These are phyloP conservation scores for Tethya wilhelma DNA, from an alignment of 37 sponge, comb jelly and placozoan genomes.

Conservation along the genomic window DNA sequence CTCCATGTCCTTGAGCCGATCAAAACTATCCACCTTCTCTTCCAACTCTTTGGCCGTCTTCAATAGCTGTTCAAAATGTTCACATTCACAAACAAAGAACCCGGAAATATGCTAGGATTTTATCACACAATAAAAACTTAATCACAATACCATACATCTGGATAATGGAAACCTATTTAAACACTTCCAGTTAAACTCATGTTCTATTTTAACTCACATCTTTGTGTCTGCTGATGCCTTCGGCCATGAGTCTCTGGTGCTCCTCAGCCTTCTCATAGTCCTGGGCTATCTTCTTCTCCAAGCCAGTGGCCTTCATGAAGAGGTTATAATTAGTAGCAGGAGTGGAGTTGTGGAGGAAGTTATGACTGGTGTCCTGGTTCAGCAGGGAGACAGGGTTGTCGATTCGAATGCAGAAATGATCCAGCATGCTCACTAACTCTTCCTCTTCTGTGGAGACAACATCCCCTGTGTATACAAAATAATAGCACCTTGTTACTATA, in stretches of 20 bases:
- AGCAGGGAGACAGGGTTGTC: constrained; percentile 97
- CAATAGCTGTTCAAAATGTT: too few species aligned
- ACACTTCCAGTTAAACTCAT: too few species aligned
- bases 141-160: too few species aligned
- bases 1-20: constrained; percentile 60
- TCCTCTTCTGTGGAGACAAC: constrained; percentile 88
- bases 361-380: constrained; percentile 93
- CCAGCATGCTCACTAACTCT: constrained; percentile 79
- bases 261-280: constrained; percentile 79
- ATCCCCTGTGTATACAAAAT: too few species aligned
- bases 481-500: too few species aligned
- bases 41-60: constrained; percentile 71
- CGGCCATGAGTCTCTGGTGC: constrained; percentile 57
- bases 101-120: too few species aligned
- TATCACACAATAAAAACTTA: too few species aligned
- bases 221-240: constrained; percentile 30
- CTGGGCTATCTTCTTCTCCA: constrained; percentile 85
- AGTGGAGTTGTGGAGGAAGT: constrained; percentile 87
- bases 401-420: constrained; percentile 94
- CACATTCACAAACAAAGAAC: too few species aligned
- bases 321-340: constrained; percentile 87
- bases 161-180: too few species aligned
- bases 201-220: too few species aligned
- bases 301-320: constrained; percentile 96
- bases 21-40: constrained; percentile 68